Percentiles rank a stretch among this genome's conserved stretches.
Evolutionary conservation across 1,140 invertebrate genomes (phyloP).

Genomic region (Atopsyche davidsoni): DNA sequence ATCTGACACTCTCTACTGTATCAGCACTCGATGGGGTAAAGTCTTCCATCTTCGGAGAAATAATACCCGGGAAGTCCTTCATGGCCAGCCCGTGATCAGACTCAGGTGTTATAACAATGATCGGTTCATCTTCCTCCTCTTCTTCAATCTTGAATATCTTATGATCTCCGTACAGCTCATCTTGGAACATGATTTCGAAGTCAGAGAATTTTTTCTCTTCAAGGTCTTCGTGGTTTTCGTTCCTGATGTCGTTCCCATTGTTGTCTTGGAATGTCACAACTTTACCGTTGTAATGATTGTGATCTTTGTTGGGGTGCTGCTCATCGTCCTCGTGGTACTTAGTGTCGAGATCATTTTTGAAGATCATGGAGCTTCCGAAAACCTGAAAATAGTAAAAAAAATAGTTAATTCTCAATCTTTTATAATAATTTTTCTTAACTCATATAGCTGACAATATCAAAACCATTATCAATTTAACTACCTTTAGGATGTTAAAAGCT

Average conservation of each 20-base stretch:
- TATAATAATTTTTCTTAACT: not conserved
- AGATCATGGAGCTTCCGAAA: conserved; percentile 48
- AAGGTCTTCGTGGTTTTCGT: conserved; percentile 42
- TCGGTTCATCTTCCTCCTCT: conserved; percentile 39
- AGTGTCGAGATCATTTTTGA: conserved; percentile 43
- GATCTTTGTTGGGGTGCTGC: conserved; percentile 3
- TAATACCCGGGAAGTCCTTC: too few relatives aligned
- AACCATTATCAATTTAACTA: too few relatives aligned
- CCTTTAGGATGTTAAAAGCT: too few relatives aligned
- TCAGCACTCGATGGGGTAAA: too few relatives aligned
- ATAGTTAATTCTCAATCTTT: conserved; percentile 21
- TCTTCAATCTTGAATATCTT: conserved; percentile 48
- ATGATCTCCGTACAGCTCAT: conserved; percentile 39
- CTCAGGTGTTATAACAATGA: conserved; percentile 12
- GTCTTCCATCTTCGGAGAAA: too few relatives aligned
- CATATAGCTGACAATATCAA: too few relatives aligned
- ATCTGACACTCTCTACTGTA: too few relatives aligned
- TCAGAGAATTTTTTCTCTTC: conserved; percentile 39
- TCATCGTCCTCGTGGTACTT: conserved; percentile 18
- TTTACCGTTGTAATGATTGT: conserved; percentile 20
- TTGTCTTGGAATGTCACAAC: conserved; percentile 32
- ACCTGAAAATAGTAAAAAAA: conserved; percentile 39
- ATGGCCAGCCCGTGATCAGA: conserved; percentile 13
- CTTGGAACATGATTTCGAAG: conserved; percentile 50
- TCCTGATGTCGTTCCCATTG: conserved; percentile 36